Evolutionary conservation across 1,140 invertebrate genomes (phyloP), one percentile per base, ranked within the genome.

Genomic region (Pseudomyrmex cubaensis): DNA sequence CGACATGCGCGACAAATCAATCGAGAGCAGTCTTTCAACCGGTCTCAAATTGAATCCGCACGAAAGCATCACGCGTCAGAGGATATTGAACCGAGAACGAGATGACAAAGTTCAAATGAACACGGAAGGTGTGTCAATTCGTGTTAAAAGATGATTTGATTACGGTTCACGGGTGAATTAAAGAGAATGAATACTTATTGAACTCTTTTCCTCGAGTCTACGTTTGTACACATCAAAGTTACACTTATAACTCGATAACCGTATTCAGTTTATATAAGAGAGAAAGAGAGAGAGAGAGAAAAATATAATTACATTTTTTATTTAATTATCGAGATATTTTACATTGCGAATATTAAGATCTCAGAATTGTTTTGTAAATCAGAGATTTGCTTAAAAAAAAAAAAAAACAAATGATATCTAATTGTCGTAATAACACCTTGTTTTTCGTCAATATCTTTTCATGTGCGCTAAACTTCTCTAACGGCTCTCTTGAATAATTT

Each of bases 1-100:
- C 76, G 76, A 80, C 76, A 61, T 72, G 76, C 54, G 54, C 76
- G 76, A 80, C 76, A 80, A 80, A 80, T 80, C 76, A 80, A 80
- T 80, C 76, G 54, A 80, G 61, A 52, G 12, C 44, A 75, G 54
- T 72, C 76, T 80, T 80, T 72, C 76, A 72, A 80, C 76, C 64
- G 44, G 66, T 50, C 76, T 80, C 56, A 59, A 80, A 72, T 80
- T 80, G 46, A 54, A 61, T 59, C 44, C 22, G 17, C 50, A 61
- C 20, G 54, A 44, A 48, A 59, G 44, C 66, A 72, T 80, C 66
- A 50, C 54, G 54, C 52, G 76, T 20, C 15, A 59, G 46, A 80
- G 76, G 54, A 80, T 80, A 80, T 80, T 72, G 76, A 80, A 80
- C 76, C 22, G 22, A 76, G 48, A 1, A 12, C 15, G 48, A 57